Percentiles rank a stretch among this genome's conserved stretches.
phyloP scores from a whole-genome alignment of 2,113 vertebrate species.

The Fulmarus glacialis region DNA sequence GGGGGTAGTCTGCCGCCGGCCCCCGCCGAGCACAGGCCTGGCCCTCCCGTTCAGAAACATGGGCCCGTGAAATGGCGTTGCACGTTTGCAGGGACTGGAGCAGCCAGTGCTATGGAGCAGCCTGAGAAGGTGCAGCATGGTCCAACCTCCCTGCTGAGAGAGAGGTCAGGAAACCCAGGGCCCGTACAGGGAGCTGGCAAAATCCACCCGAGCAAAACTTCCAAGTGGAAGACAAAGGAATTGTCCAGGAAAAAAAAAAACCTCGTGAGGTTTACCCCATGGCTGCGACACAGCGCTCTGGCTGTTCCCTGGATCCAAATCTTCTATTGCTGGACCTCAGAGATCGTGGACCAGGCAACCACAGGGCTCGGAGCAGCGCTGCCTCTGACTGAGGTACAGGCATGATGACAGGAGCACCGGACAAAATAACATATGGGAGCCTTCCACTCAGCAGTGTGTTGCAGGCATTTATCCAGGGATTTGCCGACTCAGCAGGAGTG shows the following conservation, averaged over 20 bases:
- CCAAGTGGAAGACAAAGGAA: background rate
- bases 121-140: background rate
- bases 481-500: background rate
- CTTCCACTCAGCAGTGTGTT: background rate
- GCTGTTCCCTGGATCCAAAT: background rate
- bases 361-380: background rate
- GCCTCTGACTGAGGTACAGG: background rate
- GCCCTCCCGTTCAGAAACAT: rapidly evolving
- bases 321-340: background rate
- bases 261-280: background rate
- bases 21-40: rapidly evolving
- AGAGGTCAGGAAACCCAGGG: background rate
- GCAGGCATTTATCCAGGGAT: background rate
- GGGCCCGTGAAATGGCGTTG: rapidly evolving
- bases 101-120: background rate
- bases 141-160: background rate
- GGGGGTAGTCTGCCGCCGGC: background rate
- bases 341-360: rapidly evolving
- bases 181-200: background rate
- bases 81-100: background rate
- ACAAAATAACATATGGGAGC: background rate
- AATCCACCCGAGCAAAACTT: background rate
- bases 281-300: rapidly evolving
- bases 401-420: background rate
- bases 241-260: background rate